These are phyloP conservation scores for Gobionotothen gibberifrons DNA, from an alignment of 2,797 vertebrate genomes.

Conservation along the genomic window DNA sequence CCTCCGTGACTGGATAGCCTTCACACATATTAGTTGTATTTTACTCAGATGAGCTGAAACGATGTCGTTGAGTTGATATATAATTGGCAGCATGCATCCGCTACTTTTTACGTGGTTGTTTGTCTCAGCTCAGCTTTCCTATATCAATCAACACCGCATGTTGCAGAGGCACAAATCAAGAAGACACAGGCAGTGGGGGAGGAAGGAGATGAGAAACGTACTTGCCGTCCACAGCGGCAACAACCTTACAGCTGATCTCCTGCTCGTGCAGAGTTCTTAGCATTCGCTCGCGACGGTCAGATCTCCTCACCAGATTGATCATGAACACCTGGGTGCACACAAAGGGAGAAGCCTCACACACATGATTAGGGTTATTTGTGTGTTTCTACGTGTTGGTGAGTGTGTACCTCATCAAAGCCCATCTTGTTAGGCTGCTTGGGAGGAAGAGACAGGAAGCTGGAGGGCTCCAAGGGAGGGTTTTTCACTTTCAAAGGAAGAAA, in stretches of 20 bases:
- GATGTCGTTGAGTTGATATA: constrained; percentile 11
- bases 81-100: constrained; percentile 20
- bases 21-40: not conserved
- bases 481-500: constrained; percentile 83
- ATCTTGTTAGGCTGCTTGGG: constrained; percentile 92
- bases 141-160: constrained; percentile 42
- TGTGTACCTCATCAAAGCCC: constrained; percentile 95
- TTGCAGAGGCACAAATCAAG: constrained; percentile 47
- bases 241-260: constrained; percentile 86
- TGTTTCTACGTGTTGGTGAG: constrained; percentile 7
- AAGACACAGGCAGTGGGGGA: constrained; percentile 36
- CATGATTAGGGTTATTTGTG: constrained; percentile 9
- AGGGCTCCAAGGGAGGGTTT: constrained; percentile 89
- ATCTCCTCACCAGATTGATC: constrained; percentile 89
- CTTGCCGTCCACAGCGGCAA: constrained; percentile 93
- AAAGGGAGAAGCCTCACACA: constrained; percentile 43
- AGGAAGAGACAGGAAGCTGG: constrained; percentile 86
- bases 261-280: constrained; percentile 84
- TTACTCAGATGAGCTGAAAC: constrained; percentile 2
- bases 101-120: constrained; percentile 48
- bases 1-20: not conserved
- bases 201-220: constrained; percentile 77
- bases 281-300: constrained; percentile 89
- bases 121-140: constrained; percentile 45
- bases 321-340: constrained; percentile 88